Conservation (phyloP, 2,888 invertebrate species). For the Torymus texanus region DNA sequence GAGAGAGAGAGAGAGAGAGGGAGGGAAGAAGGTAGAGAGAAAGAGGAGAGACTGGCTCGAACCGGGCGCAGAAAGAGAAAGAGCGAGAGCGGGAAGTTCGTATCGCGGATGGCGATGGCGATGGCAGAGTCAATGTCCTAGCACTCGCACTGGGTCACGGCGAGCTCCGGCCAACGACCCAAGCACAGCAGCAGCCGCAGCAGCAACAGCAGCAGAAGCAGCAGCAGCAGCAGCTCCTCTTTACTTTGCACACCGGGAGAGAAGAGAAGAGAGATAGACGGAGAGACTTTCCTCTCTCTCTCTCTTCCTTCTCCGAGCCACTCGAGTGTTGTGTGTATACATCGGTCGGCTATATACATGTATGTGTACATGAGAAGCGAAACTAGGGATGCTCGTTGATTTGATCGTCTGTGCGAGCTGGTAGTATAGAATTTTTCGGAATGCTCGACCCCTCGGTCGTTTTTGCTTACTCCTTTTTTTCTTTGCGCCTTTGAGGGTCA, state of each 20-base stretch:
- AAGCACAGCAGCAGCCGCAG: constrained; percentile 72
- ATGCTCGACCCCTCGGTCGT: no score
- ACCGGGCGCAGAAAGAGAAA: constrained; percentile 54
- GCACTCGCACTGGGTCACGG: constrained; percentile 75
- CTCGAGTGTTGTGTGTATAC: no score
- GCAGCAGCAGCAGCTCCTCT: constrained; percentile 58
- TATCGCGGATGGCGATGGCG: constrained; percentile 75
- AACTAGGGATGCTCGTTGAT: constrained; percentile 32
- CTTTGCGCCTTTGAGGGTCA: no score
- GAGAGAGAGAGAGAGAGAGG: constrained; percentile 61
- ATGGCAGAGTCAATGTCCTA: constrained; percentile 76
- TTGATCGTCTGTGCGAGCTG: neutral
- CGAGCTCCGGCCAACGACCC: constrained; percentile 75
- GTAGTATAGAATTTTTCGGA: no score
- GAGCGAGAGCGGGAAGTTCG: constrained; percentile 66
- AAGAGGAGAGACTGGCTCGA: constrained; percentile 48
- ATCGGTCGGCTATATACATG: neutral
- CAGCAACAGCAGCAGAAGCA: constrained; percentile 63
- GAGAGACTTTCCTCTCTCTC: constrained; percentile 22
- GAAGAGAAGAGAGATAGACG: constrained; percentile 46
- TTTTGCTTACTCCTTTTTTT: no score
- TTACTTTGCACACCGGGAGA: constrained; percentile 57
- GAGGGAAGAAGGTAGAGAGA: constrained; percentile 55
- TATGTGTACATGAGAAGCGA: neutral
- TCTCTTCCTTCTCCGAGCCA: neutral